Conservation (phyloP, 1,140 invertebrate species). For the Diorhabda sublineata region DNA sequence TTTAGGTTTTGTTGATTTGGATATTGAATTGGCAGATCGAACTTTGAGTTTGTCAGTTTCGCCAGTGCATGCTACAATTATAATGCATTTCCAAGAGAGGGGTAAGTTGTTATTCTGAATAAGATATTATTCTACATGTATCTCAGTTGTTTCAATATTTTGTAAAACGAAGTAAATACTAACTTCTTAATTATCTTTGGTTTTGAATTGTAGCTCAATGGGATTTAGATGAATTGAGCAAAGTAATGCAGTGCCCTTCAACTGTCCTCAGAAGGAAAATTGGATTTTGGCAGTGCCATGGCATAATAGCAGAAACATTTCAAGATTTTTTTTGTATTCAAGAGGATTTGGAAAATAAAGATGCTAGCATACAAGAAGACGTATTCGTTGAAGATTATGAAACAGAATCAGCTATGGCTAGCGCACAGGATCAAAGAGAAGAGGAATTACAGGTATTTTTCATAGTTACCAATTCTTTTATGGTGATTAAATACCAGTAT, state of each 20-base stretch:
- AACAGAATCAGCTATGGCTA: slow-evolving; percentile 87
- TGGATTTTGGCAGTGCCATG: slow-evolving; percentile 87
- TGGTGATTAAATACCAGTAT: too few relatives aligned
- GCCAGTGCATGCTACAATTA: slow-evolving; percentile 90
- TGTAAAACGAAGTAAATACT: not conserved
- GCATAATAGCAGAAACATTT: slow-evolving; percentile 71
- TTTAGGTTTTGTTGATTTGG: slow-evolving; percentile 85
- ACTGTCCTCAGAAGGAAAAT: slow-evolving; percentile 80
- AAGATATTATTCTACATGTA: too few relatives aligned
- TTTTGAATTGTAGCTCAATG: slow-evolving; percentile 48
- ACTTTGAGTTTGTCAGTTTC: slow-evolving; percentile 81
- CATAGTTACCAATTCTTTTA: too few relatives aligned
- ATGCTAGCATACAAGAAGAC: slow-evolving; percentile 51
- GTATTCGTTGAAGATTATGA: slow-evolving; percentile 87
- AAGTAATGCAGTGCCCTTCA: slow-evolving; percentile 77
- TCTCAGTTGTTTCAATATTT: not conserved
- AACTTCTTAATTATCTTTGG: not conserved
- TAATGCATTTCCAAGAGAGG: slow-evolving; percentile 91
- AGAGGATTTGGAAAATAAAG: slow-evolving; percentile 62
- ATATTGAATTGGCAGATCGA: slow-evolving; percentile 83
- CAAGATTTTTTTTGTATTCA: slow-evolving; percentile 73
- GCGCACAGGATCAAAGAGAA: slow-evolving; percentile 86
- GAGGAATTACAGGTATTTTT: slow-evolving; percentile 75
- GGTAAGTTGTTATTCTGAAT: slow-evolving; percentile 49
- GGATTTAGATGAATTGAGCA: slow-evolving; percentile 78